Percentiles rank a stretch among this genome's conserved stretches.
Evolutionary conservation across 1,140 invertebrate species (phyloP).

Genomic region (Drosophila insularis): DNA sequence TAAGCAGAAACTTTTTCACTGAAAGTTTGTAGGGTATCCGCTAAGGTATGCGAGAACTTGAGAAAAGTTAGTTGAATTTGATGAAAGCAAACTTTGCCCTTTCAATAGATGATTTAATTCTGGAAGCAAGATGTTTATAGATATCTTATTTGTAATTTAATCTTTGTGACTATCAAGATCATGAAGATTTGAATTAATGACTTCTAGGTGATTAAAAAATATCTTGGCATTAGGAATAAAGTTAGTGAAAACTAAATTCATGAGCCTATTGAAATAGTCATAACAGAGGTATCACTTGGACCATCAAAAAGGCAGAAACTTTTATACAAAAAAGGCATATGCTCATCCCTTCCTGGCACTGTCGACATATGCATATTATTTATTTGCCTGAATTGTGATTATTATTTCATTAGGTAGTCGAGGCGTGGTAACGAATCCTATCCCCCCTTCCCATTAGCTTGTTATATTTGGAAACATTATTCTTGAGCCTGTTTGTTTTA

Average conservation of each 20-base stretch:
- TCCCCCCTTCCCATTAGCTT: slow-evolving; percentile 5
- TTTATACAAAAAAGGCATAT: not conserved
- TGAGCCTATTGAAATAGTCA: too few relatives aligned
- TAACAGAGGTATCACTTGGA: not conserved
- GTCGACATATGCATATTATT: slow-evolving; percentile 39
- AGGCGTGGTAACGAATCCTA: not conserved
- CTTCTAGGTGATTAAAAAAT: too few relatives aligned
- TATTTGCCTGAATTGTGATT: slow-evolving; percentile 51
- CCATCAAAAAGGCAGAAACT: not conserved
- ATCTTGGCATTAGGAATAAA: too few relatives aligned
- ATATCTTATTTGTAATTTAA: too few relatives aligned
- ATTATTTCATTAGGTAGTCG: slow-evolving; percentile 50
- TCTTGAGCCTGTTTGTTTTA: slow-evolving; percentile 53
- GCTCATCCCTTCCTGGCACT: not conserved
- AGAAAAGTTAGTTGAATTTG: not conserved
- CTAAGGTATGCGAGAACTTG: not conserved
- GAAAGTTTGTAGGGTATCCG: not conserved
- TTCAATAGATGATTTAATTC: too few relatives aligned
- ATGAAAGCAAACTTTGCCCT: not conserved
- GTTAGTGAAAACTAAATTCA: too few relatives aligned
- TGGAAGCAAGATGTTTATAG: too few relatives aligned
- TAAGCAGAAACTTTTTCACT: not conserved
- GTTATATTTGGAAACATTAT: slow-evolving; percentile 38
- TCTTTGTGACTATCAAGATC: too few relatives aligned
- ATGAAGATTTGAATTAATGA: too few relatives aligned